Base-by-base conservation (phyloP, 2,888 invertebrate species). In the Sesia bembeciformis region DNA sequence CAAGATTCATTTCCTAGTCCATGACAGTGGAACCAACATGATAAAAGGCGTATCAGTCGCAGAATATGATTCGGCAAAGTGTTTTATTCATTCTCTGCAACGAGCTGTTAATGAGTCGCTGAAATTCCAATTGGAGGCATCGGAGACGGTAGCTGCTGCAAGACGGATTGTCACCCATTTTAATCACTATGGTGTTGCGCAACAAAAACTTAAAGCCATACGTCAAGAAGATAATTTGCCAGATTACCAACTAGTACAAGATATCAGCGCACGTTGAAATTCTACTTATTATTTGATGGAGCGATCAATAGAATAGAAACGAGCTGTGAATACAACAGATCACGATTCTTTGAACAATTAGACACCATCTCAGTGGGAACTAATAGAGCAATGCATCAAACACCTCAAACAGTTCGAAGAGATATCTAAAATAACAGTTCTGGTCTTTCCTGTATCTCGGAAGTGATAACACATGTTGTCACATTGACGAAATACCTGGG, bases 131-230 rank as follows among this genome's bases (percentile, higher is more conserved):
- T 6, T 63, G 49, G 66, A 66, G 50, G 40, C 68, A 61, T 0
- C 46, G 57, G 53, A 61, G 4, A 64, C 64, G 62, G 39, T 70
- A 4, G 55, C 61, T 65, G 52, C 62, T 56, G 60, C 52, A 0
- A 67, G 72, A 57, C 62, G 67, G 3, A 52, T 74, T n/a, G 70
- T 70, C 39, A 67, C 66, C 1, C 70, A 73, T 57, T 72, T 69
- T 51, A 66, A 64, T 56, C 64, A 67, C 52, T 66, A 63, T 5
- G 60, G 59, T 4, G 54, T 58, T 53, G 66, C 65, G 49, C 40
- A 64, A 52, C 39, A 63, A 53, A 66, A 65, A 62, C 53, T 64
- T 3, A 43, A 23, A 4, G 40, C 54, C 3, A 64, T 72, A 57
- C 68, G 67, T 62, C 49, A 65, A 49, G 66, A 71, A 51, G 46